These are phyloP conservation scores for Lamproptera curius DNA, from an alignment of 2,888 invertebrate genomes.

Conservation along the genomic window DNA sequence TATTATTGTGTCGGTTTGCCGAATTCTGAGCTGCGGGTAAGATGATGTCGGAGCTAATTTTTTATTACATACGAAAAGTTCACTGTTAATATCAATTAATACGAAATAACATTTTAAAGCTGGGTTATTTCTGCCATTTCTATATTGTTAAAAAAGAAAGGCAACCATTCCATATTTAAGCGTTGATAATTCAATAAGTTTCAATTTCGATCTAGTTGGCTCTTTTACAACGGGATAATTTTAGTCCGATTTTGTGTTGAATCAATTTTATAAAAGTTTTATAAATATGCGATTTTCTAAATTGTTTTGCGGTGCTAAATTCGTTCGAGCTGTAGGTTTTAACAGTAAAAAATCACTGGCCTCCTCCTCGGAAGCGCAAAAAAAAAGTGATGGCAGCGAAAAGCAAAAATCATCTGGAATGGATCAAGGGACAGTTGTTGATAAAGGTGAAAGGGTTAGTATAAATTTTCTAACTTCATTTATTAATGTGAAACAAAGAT, in stretches of 20 bases:
- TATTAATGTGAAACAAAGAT: too few relatives aligned
- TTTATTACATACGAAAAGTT: too few relatives aligned
- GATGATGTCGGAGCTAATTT: too few relatives aligned
- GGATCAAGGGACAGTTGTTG: constrained; percentile 33
- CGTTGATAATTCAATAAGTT: constrained; percentile 19
- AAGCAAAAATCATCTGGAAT: too few relatives aligned
- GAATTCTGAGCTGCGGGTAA: too few relatives aligned
- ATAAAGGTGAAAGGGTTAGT: background rate
- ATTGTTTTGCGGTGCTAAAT: constrained; percentile 45
- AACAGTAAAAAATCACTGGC: constrained; percentile 16
- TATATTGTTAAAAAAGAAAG: too few relatives aligned
- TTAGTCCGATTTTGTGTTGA: constrained; percentile 25
- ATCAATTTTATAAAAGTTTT: constrained; percentile 35
- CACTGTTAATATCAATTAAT: too few relatives aligned
- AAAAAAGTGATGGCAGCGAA: background rate
- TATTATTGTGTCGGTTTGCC: too few relatives aligned
- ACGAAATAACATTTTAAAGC: too few relatives aligned
- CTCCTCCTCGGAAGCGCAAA: background rate
- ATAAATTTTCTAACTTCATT: too few relatives aligned
- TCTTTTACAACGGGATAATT: constrained; percentile 24
- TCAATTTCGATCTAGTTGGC: constrained; percentile 47
- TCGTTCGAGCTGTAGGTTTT: constrained; percentile 26
- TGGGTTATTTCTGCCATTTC: too few relatives aligned
- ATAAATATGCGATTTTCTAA: constrained; percentile 49
- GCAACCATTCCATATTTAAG: constrained; percentile 5